Evolutionary conservation across 1,140 invertebrate species (phyloP), one percentile per base, ranked within the genome.

Genomic region (Anastatus disparis): DNA sequence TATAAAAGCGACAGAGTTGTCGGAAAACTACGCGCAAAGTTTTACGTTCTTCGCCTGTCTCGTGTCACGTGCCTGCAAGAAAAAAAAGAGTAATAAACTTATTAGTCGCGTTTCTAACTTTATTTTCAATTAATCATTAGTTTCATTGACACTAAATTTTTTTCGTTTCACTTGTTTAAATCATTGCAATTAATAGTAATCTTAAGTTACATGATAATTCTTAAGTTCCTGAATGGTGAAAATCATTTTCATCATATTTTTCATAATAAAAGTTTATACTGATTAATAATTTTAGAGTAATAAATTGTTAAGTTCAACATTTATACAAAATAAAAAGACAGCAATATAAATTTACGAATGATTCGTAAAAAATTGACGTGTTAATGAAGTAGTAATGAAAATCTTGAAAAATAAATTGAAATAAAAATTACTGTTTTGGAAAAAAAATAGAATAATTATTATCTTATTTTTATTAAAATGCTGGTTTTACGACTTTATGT

Each of bases 11-110:
- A 70, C 48, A 70, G 58, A 70, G 10, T 55, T 63, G 56, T 70
- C 67, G 38, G 67, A 63, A 69, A 63, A 69, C 56, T 69, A 69
- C 46, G 26, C 44, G 46, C 48, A 69, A 62, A 59, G 42, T 59
- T 38, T 68, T 59, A 59, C 31, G n/a, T 66, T 66, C 38, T 63
- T 55, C 12, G 29, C 48, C 48, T 64, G 6, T 44, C 29, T 31
- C 38, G 29, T 58, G 12, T 35, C 29, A 58, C 40, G 63, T 65
- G 63, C 50, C 35, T 65, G 48, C 10, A 56, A 67, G 38, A 3
- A 58, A 67, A 66, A 22, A 31, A n/a, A 63, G 35, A n/a, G n/a
- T n/a, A n/a, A n/a, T n/a, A n/a, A n/a, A n/a, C n/a, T 35, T 2
- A 50, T 65, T 65, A 44, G 10, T 56, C 8, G 42, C 27, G 46